Percentiles rank a stretch among this genome's conserved stretches.
These are phyloP conservation scores for Microcaecilia unicolor DNA, from an alignment of 2,797 vertebrate species.

Conservation along the genomic window DNA sequence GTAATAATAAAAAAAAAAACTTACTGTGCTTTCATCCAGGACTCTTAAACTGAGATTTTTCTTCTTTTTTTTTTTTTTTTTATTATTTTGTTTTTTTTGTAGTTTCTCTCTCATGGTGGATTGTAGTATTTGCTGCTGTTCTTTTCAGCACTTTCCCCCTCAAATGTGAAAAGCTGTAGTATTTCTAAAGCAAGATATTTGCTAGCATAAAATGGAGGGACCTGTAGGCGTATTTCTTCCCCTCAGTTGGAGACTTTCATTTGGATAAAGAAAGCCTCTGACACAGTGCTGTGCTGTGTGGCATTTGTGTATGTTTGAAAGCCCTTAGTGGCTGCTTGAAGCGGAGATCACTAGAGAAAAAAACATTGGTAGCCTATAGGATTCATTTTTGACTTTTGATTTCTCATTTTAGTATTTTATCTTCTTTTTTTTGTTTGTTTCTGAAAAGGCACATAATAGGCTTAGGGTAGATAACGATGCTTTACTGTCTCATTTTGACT, in stretches of 20 bases:
- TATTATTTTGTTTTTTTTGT: too few species aligned
- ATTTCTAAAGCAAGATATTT: background rate
- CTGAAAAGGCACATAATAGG: too few species aligned
- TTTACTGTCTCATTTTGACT: too few species aligned
- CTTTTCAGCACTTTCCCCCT: background rate
- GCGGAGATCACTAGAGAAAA: background rate
- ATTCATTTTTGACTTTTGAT: rapidly evolving
- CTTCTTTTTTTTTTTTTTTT: too few species aligned
- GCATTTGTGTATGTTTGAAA: background rate
- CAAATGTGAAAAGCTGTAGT: background rate
- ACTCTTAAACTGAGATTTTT: too few species aligned
- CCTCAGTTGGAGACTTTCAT: background rate
- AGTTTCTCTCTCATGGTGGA: background rate
- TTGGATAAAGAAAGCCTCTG: background rate
- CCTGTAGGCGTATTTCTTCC: background rate
- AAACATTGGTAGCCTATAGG: rapidly evolving
- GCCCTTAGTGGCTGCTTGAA: background rate
- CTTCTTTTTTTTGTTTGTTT: too few species aligned
- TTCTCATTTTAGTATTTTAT: too few species aligned
- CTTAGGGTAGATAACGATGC: too few species aligned
- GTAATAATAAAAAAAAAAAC: too few species aligned
- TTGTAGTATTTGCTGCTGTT: background rate
- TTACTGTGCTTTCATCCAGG: too few species aligned
- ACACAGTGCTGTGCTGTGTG: background rate
- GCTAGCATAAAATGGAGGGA: background rate